Evolutionary conservation across 2,888 invertebrate genomes (phyloP).

Genomic region (Incurvaria masculella): DNA sequence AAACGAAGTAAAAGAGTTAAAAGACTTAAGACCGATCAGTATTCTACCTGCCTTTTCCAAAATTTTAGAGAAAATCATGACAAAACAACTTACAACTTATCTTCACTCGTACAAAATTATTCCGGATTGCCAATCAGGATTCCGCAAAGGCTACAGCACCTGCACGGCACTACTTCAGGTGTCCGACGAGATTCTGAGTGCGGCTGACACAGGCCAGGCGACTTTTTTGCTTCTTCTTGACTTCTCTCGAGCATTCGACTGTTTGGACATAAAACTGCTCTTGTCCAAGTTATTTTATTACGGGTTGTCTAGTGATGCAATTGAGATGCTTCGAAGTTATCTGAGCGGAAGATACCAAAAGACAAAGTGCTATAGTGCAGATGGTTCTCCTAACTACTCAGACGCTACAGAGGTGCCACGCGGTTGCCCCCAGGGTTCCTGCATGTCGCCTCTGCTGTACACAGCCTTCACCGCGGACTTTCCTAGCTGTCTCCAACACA

Average conservation of each 20-base stretch:
- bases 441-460: background rate
- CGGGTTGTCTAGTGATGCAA: slow-evolving; percentile 6
- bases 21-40: slow-evolving; percentile 20
- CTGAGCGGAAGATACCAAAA: background rate
- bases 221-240: slow-evolving; percentile 19
- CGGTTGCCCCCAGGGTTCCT: background rate
- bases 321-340: background rate
- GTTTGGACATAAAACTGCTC: slow-evolving; percentile 15
- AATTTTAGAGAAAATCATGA: slow-evolving; percentile 14
- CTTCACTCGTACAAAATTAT: slow-evolving; percentile 17
- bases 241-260: slow-evolving; percentile 22
- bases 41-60: slow-evolving; percentile 16
- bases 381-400: background rate
- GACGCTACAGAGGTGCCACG: background rate
- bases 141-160: slow-evolving; percentile 17
- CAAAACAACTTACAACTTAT: slow-evolving; percentile 14
- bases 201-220: slow-evolving; percentile 15
- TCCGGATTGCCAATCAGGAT: slow-evolving; percentile 20
- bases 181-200: slow-evolving; percentile 17
- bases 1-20: slow-evolving; percentile 6
- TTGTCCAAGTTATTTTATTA: slow-evolving; percentile 13
- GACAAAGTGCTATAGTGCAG: background rate
- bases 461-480: background rate
- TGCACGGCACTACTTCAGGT: slow-evolving; percentile 20
- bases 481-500: background rate